Percentiles rank a stretch among this genome's conserved stretches.
phyloP scores from a whole-genome alignment of 1,140 invertebrate genomes.

The Drosophila tani region DNA sequence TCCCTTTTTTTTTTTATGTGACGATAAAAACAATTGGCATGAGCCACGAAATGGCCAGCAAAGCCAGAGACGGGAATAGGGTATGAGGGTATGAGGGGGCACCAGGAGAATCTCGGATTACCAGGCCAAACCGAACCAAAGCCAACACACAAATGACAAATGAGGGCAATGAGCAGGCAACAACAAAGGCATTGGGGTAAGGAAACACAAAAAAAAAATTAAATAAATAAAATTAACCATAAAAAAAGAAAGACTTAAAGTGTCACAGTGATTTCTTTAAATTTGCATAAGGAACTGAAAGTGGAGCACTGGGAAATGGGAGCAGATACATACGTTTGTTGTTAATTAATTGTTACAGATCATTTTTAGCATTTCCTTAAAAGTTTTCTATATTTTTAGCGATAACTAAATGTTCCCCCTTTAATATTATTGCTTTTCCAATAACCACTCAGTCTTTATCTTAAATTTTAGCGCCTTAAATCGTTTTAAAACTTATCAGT shows the following conservation, averaged over 20 bases:
- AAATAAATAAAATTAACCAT: slow-evolving; percentile 44
- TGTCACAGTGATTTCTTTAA: slow-evolving; percentile 53
- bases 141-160: slow-evolving; percentile 70
- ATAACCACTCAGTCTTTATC: no score
- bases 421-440: neutral
- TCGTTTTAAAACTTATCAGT: neutral
- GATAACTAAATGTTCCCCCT: neutral
- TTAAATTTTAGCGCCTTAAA: neutral
- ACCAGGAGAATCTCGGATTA: slow-evolving; percentile 37
- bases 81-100: neutral
- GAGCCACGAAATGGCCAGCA: slow-evolving; percentile 57
- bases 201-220: slow-evolving; percentile 43
- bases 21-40: slow-evolving; percentile 78
- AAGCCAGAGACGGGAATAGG: slow-evolving; percentile 6
- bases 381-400: neutral
- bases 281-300: slow-evolving; percentile 31
- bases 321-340: slow-evolving; percentile 19
- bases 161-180: slow-evolving; percentile 60
- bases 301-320: slow-evolving; percentile 38
- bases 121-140: slow-evolving; percentile 32
- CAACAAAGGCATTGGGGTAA: slow-evolving; percentile 28
- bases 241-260: slow-evolving; percentile 40
- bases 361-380: neutral
- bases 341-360: slow-evolving; percentile 11
- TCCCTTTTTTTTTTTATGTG: slow-evolving; percentile 8